Conservation (phyloP, 2,888 invertebrate species). For the Agrochola lychnidis region DNA sequence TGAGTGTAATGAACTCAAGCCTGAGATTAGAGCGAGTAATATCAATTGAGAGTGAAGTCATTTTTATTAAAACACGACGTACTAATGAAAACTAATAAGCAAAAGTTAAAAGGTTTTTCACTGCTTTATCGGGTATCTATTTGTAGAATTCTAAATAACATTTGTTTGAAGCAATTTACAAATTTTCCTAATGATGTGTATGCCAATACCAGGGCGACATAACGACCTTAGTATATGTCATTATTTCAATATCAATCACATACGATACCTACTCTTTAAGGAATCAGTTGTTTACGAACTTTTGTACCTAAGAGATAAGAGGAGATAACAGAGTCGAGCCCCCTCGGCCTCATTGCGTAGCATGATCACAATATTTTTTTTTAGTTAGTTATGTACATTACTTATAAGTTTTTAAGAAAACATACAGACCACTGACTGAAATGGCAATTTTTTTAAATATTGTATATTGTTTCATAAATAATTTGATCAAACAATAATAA, state of each 20-base stretch:
- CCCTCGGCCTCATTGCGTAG: conserved; percentile 29
- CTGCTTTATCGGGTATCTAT: not conserved
- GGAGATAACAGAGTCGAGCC: conserved; percentile 56
- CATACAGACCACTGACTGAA: not conserved
- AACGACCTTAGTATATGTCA: conserved; percentile 22
- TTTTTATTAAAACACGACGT: conserved; percentile 2
- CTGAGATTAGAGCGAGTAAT: not conserved
- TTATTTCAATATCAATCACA: conserved; percentile 24
- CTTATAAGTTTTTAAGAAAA: not conserved
- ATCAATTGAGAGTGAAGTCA: conserved; percentile 22
- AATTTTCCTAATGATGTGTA: not conserved
- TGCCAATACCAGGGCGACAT: conserved; percentile 10
- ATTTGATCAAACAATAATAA: not conserved
- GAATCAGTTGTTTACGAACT: conserved; percentile 48
- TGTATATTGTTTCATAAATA: not conserved
- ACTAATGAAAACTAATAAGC: no score
- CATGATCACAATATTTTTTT: not conserved
- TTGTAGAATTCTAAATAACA: not conserved
- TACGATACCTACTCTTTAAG: conserved; percentile 10
- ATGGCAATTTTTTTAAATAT: not conserved
- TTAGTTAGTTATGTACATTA: not conserved
- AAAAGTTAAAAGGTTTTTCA: not conserved
- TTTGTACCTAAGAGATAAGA: conserved; percentile 33
- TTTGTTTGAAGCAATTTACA: not conserved
- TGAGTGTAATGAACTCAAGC: conserved; percentile 12